Evolutionary conservation across 2,888 invertebrate genomes (phyloP).

Genomic region (Himalopsyche tibetana): DNA sequence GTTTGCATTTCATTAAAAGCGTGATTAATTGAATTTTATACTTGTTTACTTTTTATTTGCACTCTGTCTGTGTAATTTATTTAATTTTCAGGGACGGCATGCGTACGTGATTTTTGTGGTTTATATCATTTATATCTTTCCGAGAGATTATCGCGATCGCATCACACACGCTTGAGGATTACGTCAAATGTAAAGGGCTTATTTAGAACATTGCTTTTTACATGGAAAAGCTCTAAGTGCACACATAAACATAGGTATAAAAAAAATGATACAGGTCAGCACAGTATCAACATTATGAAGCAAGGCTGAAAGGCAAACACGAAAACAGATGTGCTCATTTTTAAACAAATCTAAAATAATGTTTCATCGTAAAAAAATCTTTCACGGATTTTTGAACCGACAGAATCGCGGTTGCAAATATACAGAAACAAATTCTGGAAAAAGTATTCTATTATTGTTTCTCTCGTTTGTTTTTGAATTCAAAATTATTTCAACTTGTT

Average conservation of each 20-base stretch:
- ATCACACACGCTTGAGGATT: slow-evolving; percentile 48
- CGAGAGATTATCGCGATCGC: slow-evolving; percentile 22
- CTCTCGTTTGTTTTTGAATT: background rate
- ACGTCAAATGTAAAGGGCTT: slow-evolving; percentile 59
- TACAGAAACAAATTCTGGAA: background rate
- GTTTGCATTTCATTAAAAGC: background rate
- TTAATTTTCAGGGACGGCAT: background rate
- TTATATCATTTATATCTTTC: slow-evolving; percentile 10
- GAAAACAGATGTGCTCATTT: slow-evolving; percentile 22
- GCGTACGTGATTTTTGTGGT: slow-evolving; percentile 16
- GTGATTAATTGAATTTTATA: background rate
- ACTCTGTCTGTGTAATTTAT: background rate
- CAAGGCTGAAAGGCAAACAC: slow-evolving; percentile 27
- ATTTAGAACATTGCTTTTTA: slow-evolving; percentile 58
- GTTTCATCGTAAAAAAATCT: slow-evolving; percentile 18
- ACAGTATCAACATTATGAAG: slow-evolving; percentile 26
- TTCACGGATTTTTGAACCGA: background rate
- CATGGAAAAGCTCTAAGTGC: slow-evolving; percentile 57
- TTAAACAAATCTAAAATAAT: slow-evolving; percentile 14
- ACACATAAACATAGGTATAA: slow-evolving; percentile 50
- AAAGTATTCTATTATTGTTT: background rate
- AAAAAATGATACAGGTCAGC: slow-evolving; percentile 50
- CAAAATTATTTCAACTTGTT: background rate
- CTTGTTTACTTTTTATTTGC: background rate
- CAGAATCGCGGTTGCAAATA: background rate